Conservation (phyloP, 2,797 vertebrate genomes). For the Melopsittacus undulatus region DNA sequence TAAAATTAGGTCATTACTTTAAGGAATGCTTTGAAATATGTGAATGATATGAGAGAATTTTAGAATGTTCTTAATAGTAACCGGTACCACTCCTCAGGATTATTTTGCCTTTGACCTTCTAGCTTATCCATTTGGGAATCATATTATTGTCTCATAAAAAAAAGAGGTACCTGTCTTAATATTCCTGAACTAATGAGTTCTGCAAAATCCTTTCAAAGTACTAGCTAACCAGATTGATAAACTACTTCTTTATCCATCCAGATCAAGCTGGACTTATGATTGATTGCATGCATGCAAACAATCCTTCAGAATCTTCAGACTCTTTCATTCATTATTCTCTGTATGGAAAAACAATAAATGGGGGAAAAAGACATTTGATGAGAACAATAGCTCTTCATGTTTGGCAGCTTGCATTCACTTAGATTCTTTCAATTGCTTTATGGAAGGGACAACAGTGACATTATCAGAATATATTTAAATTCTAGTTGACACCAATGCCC, state of each 20-base stretch:
- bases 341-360: background rate
- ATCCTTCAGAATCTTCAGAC: background rate
- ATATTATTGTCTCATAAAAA: background rate
- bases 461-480: background rate
- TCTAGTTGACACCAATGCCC: background rate
- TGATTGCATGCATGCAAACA: slow-evolving; percentile 16
- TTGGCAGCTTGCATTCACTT: background rate
- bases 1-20: background rate
- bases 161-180: slow-evolving; percentile 12
- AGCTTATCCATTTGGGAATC: slow-evolving; percentile 10
- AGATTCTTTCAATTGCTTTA: background rate
- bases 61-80: background rate
- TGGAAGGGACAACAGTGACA: background rate
- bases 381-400: background rate
- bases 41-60: background rate
- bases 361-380: background rate
- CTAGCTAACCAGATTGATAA: background rate
- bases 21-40: slow-evolving; percentile 18
- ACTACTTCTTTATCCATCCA: background rate
- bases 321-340: background rate
- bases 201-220: slow-evolving; percentile 21
- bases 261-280: slow-evolving; percentile 32
- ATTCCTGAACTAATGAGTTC: slow-evolving; percentile 18
- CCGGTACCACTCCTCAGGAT: background rate
- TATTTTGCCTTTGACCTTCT: slow-evolving; percentile 1